Evolutionary conservation across 2,888 invertebrate genomes (phyloP), one percentile per base, ranked within the genome.

Genomic region (Anagyrus pseudococci): DNA sequence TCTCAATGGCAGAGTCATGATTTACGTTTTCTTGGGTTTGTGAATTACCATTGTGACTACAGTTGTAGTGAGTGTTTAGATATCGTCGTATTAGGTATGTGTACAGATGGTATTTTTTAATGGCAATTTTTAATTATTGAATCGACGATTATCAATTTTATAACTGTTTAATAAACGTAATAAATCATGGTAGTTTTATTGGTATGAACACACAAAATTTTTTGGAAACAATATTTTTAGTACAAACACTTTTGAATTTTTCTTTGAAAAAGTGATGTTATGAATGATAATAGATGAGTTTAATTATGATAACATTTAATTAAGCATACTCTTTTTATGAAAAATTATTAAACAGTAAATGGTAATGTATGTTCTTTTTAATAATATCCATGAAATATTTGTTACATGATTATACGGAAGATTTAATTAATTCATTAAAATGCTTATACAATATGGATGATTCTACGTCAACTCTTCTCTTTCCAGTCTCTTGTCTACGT

Each of bases 401-500:
- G 33, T 37, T 37, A 37, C 33, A 15, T 37, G 33, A 37, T 37
- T 37, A 13, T 15, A 8, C 10, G 15, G 33, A 13, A 2, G 33
- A 37, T n/a, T n/a, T n/a, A n/a, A n/a, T n/a, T n/a, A 37, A 37
- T 37, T 37, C 15, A 15, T 15, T 37, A 13, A 15, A 4, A 37
- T 13, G 33, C 33, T 37, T 15, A 15, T 37, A 37, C 15, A 8
- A 37, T 15, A 37, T 37, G 33, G 33, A 37, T 37, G 33, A 37
- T 2, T 37, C 33, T 37, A 37, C 10, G 33, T 37, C 13, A 37
- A 37, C 2, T 37, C 15, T 10, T 37, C 48, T 60, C 44, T 49
- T 49, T 61, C 44, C 43, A 56, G 41, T 55, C 25, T 46, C 17
- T 41, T 41, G 54, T 50, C 19, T 53, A 53, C 19, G 57, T 54